Conservation (phyloP, 2,797 vertebrate genomes). For the Enteromius argenteus region DNA sequence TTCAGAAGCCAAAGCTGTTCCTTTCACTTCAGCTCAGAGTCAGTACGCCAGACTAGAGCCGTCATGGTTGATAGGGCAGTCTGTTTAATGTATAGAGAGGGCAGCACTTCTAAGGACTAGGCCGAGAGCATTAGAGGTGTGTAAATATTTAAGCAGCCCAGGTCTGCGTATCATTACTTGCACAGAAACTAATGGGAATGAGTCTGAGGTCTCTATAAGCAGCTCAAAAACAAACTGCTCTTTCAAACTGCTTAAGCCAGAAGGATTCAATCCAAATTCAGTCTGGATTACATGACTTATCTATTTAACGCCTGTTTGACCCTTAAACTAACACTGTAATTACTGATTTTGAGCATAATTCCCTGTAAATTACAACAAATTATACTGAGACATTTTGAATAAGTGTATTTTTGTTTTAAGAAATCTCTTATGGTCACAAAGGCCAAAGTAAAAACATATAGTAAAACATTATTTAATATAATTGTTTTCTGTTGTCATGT, state of each 20-base stretch:
- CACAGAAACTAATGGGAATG: slow-evolving; percentile 37
- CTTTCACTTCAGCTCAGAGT: slow-evolving; percentile 27
- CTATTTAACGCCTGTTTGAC: neutral
- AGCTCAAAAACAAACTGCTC: slow-evolving; percentile 33
- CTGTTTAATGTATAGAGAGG: slow-evolving; percentile 50
- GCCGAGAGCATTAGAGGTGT: slow-evolving; percentile 44
- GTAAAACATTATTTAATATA: neutral
- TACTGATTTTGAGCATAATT: slow-evolving; percentile 34
- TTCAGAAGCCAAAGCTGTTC: slow-evolving; percentile 35
- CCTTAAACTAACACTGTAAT: slow-evolving; percentile 31
- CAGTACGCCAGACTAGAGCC: slow-evolving; percentile 2
- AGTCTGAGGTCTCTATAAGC: slow-evolving; percentile 35
- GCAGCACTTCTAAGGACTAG: slow-evolving; percentile 43
- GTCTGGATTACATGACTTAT: slow-evolving; percentile 39
- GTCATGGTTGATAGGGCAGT: neutral
- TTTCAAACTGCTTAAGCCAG: slow-evolving; percentile 23
- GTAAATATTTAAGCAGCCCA: slow-evolving; percentile 62
- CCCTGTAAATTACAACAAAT: neutral
- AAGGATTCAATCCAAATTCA: slow-evolving; percentile 38
- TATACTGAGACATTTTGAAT: neutral
- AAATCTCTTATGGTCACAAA: neutral
- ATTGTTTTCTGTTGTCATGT: neutral
- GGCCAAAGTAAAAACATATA: neutral
- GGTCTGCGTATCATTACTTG: slow-evolving; percentile 57
- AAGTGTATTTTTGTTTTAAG: neutral